Base-by-base conservation (phyloP, 2,888 invertebrate species). In the Eilema griseolum region DNA sequence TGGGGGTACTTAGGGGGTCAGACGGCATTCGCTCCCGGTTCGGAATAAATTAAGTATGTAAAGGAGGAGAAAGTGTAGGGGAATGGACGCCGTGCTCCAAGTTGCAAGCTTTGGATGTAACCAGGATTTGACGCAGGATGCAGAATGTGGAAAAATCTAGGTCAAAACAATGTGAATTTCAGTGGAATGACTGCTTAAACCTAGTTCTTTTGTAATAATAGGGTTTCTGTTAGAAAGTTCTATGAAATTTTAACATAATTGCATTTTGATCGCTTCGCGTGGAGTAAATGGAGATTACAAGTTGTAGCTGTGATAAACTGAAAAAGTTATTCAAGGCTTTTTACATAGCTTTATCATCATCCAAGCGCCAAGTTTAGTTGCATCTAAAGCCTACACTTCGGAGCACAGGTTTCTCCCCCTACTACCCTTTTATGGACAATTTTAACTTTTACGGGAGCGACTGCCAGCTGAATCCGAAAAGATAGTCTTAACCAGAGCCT, bases 181-280 rank as follows among this genome's bases (percentile, higher is more conserved):
- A n/a, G n/a, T n/a, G 52, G 20, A 52, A 52, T 52, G 10, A 52
- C n/a, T n/a, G 52, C n/a, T n/a, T 16, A 52, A 52, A n/a, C n/a
- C 52, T 52, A 52, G 52, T 52, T 52, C n/a, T 10, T n/a, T 52
- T n/a, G 52, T 31, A 59, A 52, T 52, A 52, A 52, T n/a, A 52
- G 1, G n/a, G 52, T n/a, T 52, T 52, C 52, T 52, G n/a, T n/a
- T 52, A 52, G 52, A 52, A 52, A 52, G 52, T 52, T 52, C n/a
- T 52, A 52, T 52, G 52, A 52, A 52, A 46, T 46, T 46, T 46
- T 46, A 46, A 52, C n/a, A 20, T 52, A 52, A 52, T 52, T n/a
- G 20, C n/a, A 52, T 52, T 52, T 52, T 52, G 52, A 52, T 52
- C n/a, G 52, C n/a, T 52, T 52, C n/a, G 52, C 52, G 52, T 52